phyloP scores from a whole-genome alignment of 2,113 vertebrate species.

The Trichomycterus rosablanca region DNA sequence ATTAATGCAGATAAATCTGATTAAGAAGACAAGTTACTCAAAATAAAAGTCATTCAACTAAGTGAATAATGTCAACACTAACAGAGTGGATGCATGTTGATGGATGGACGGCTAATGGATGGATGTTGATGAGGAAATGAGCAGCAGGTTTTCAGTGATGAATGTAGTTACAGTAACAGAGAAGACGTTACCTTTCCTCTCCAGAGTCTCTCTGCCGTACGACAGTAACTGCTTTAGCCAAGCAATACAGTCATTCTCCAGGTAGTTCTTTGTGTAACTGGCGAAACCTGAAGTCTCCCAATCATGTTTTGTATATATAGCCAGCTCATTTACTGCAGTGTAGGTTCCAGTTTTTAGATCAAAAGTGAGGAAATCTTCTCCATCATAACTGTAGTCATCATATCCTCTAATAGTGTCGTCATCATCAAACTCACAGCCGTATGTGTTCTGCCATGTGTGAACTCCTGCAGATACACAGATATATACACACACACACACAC shows the following conservation, averaged over 20 bases:
- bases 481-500: not conserved
- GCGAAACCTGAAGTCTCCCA: not conserved
- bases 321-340: not conserved
- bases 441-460: not conserved
- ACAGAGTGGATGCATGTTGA: not conserved
- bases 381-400: not conserved
- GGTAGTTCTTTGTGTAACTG: not conserved
- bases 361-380: conserved; percentile 13
- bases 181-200: not conserved
- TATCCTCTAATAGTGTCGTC: not conserved
- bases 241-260: not conserved
- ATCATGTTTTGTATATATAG: not conserved
- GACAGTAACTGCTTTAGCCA: not conserved
- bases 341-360: not conserved
- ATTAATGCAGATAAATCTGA: too few relatives aligned
- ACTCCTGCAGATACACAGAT: not conserved
- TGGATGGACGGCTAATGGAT: not conserved
- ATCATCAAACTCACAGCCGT: not conserved
- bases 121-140: not conserved
- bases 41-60: too few relatives aligned
- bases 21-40: too few relatives aligned
- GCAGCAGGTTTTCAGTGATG: not conserved
- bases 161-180: not conserved
- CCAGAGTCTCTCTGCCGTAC: conserved; percentile 1
- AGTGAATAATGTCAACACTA: too few relatives aligned